A percentile compares a stretch with the other conserved stretches of the same genome.
Evolutionary conservation across 2,113 vertebrate genomes (phyloP).

Genomic region (Camelus bactrianus): DNA sequence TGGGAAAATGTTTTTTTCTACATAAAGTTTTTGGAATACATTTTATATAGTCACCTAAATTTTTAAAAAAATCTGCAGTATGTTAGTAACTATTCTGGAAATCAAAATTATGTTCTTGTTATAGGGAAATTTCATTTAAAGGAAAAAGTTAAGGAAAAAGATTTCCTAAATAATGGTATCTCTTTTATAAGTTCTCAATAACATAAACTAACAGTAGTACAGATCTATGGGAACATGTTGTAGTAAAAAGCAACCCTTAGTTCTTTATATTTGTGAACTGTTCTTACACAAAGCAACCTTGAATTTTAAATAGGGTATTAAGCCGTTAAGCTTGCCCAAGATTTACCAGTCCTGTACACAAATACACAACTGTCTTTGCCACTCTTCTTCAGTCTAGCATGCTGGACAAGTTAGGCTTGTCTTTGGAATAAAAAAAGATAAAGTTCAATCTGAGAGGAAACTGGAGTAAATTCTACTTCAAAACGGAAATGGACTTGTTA

Average conservation of each 20-base stretch:
- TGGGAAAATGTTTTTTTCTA: not conserved
- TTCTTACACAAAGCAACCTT: not conserved
- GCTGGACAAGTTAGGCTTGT: not conserved
- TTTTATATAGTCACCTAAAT: not conserved
- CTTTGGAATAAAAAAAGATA: not conserved
- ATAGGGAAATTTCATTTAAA: not conserved
- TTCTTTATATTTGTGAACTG: not conserved
- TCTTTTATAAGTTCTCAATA: not conserved
- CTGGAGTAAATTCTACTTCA: not conserved
- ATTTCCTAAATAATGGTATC: not conserved
- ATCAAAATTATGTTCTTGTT: not conserved
- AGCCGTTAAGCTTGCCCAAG: not conserved
- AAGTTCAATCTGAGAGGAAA: not conserved
- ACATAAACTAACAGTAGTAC: not conserved
- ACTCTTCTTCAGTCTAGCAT: not conserved
- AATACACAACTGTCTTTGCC: not conserved
- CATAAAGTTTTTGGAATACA: not conserved
- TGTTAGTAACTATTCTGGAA: not conserved
- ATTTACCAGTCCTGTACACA: constrained; percentile 6
- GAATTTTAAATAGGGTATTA: constrained; percentile 52
- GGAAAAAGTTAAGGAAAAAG: not conserved
- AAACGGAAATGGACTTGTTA: not conserved
- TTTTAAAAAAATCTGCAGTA: not conserved
- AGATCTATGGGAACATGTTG: not conserved
- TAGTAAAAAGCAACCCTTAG: not conserved